phyloP scores from a whole-genome alignment of 2,888 invertebrate species.

The Cenopis cana region DNA sequence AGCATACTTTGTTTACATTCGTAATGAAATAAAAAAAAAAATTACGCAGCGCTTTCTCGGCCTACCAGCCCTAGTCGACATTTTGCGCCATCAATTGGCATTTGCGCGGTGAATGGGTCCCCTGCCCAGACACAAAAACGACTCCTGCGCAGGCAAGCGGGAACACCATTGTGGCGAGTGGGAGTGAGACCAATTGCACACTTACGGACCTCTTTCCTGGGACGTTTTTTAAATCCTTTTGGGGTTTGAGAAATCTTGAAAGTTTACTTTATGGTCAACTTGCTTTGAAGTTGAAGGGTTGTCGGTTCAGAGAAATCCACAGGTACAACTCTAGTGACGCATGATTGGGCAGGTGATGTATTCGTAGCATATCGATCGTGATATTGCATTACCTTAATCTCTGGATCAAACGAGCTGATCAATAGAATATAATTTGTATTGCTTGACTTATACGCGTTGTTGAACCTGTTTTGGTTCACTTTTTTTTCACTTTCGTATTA shows the following conservation, averaged over 20 bases:
- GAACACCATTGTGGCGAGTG: slow-evolving; percentile 33
- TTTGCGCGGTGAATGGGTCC: slow-evolving; percentile 74
- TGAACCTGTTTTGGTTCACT: background rate
- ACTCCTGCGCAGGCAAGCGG: slow-evolving; percentile 41
- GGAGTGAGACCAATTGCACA: slow-evolving; percentile 27
- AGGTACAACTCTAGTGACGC: background rate
- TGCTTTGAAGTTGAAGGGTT: background rate
- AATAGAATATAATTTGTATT: background rate
- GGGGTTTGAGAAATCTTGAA: slow-evolving; percentile 11
- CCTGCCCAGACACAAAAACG: slow-evolving; percentile 54
- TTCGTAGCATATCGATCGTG: background rate
- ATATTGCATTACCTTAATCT: background rate
- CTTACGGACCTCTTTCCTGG: slow-evolving; percentile 4
- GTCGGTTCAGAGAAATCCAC: background rate
- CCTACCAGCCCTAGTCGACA: slow-evolving; percentile 58
- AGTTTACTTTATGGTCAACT: slow-evolving; percentile 20
- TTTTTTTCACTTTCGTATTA: background rate
- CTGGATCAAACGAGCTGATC: background rate
- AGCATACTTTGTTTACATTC: background rate
- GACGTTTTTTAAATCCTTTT: slow-evolving; percentile 13
- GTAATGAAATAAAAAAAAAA: too few species aligned
- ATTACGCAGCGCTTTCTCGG: background rate
- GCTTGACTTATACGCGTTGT: background rate
- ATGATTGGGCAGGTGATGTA: background rate
- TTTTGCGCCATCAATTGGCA: slow-evolving; percentile 71